Evolutionary conservation across 2,888 invertebrate species (phyloP), one percentile per base, ranked within the genome.

Genomic region (Aspidiotus rigidus): DNA sequence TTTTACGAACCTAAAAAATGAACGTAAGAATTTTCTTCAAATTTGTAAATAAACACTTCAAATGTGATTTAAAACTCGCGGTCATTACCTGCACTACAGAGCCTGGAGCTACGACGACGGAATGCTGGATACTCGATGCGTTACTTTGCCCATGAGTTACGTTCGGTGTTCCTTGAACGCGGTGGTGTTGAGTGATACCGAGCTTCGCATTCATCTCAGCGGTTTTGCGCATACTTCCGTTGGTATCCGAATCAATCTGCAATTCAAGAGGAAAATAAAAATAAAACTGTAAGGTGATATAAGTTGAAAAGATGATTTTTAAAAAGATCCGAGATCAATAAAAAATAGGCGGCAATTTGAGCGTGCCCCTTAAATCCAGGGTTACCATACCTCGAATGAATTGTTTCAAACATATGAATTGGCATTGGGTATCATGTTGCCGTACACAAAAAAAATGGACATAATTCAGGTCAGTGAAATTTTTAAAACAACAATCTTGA

Each of bases 61-160:
- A 13, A 7, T 41, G n/a, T 41, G 39, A 62, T 8, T 7, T 9
- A 28, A 28, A 9, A 62, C 42, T 42, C 16, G 15, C 17, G 17
- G 16, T 16, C 44, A 40, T 7, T 17, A 67, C 67, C 16, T 67
- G 59, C 13, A 67, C 40, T 5, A 67, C 67, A 15, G 60, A 60
- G 0, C 59, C 67, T 15, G 59, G 59, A 13, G 59, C 44, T 41
- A 67, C 67, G 53, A 67, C n/a, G 10, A 67, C 60, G 11, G 67
- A 60, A 60, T 67, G 60, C 17, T 49, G 67, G 16, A 67, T 60
- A 60, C 44, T 66, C 9, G 16, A 39, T 11, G 56, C 56, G 39
- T 49, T 67, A 39, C 10, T 44, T 49, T 59, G 67, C 16, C 28
- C 13, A 5, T 13, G 39, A 39, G 13, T 59, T 1, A 59, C 13